These are phyloP conservation scores for Ormyrus thymus DNA, from an alignment of 2,888 invertebrate genomes.

Conservation along the genomic window DNA sequence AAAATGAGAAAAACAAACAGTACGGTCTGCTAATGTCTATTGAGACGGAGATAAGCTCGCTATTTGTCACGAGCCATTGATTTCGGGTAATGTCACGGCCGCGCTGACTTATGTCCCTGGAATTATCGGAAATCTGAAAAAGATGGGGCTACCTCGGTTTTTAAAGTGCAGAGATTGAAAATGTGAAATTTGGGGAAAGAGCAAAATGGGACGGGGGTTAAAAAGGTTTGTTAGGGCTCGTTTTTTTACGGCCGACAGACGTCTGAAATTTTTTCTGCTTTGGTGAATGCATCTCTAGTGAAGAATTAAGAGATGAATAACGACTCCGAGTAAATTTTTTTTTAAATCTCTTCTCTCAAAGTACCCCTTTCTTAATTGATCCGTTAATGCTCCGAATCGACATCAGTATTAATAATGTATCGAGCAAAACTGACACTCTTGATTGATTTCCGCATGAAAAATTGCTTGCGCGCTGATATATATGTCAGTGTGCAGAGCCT, in stretches of 20 bases:
- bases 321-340: conserved; percentile 4
- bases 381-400: background rate
- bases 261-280: conserved; percentile 11
- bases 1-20: conserved; percentile 39
- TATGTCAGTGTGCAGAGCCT: background rate
- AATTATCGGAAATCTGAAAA: conserved; percentile 51
- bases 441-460: conserved; percentile 22
- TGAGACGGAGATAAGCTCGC: conserved; percentile 50
- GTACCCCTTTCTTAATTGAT: background rate
- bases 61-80: conserved; percentile 57
- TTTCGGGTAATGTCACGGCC: conserved; percentile 45
- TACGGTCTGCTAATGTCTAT: conserved; percentile 48
- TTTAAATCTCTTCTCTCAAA: background rate
- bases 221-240: conserved; percentile 4
- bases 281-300: conserved; percentile 31
- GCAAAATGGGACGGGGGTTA: background rate
- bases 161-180: conserved; percentile 49
- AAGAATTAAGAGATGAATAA: conserved; percentile 33
- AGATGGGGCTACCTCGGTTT: conserved; percentile 17
- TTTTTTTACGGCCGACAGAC: background rate
- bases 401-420: background rate
- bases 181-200: conserved; percentile 44
- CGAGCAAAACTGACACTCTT: conserved; percentile 9
- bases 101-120: conserved; percentile 37
- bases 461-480: conserved; percentile 14